phyloP scores from a whole-genome alignment of 2,113 vertebrate species.

The Edolisoma coerulescens region DNA sequence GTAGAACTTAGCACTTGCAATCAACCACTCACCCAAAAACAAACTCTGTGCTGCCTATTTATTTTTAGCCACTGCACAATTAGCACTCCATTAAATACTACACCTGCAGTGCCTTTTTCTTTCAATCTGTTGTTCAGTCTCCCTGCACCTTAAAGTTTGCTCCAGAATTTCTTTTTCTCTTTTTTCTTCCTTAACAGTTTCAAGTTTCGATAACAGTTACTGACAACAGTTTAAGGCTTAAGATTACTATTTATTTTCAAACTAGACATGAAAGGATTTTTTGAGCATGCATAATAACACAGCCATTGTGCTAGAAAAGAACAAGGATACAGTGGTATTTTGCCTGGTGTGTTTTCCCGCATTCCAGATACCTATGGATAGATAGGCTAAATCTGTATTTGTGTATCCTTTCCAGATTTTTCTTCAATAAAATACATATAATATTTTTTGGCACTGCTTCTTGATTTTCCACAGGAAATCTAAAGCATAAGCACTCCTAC shows the following conservation, averaged over 20 bases:
- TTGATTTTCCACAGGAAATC: not conserved
- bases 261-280: not conserved
- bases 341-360: not conserved
- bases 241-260: not conserved
- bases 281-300: not conserved
- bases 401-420: not conserved
- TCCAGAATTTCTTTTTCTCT: not conserved
- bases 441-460: not conserved
- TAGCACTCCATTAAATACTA: constrained; percentile 22
- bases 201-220: not conserved
- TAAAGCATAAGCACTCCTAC: not conserved
- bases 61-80: constrained; percentile 37
- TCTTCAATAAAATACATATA: not conserved
- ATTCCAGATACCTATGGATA: not conserved
- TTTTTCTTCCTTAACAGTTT: not conserved
- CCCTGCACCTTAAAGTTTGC: not conserved
- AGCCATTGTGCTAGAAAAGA: not conserved
- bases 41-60: not conserved
- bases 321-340: not conserved
- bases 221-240: not conserved
- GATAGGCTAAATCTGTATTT: not conserved
- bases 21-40: constrained; percentile 7
- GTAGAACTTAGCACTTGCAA: not conserved
- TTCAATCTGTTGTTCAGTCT: not conserved
- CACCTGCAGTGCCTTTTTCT: constrained; percentile 5